Conservation (phyloP, 2,797 vertebrate genomes). For the Micropoecilia bifurca region DNA sequence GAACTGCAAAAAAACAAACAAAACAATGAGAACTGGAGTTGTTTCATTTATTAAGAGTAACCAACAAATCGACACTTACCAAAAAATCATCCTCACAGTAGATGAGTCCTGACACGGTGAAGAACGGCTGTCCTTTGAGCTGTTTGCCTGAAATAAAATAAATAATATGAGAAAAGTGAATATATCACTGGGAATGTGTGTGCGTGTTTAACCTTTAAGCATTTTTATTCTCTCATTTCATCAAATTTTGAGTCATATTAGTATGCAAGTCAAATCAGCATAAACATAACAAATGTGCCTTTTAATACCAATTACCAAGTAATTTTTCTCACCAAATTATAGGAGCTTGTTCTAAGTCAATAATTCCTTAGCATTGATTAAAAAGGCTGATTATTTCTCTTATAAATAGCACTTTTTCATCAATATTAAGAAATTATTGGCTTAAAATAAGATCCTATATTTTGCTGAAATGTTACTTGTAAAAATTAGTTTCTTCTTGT, state of each 20-base stretch:
- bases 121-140: conserved; percentile 67
- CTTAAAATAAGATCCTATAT: too few species aligned
- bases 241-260: not conserved
- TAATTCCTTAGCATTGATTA: too few species aligned
- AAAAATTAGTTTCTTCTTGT: too few species aligned
- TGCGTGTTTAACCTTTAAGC: not conserved
- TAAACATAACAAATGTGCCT: not conserved
- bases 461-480: too few species aligned
- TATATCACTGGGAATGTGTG: not conserved
- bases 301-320: too few species aligned
- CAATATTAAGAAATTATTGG: too few species aligned
- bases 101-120: conserved; percentile 62
- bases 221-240: not conserved
- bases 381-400: too few species aligned
- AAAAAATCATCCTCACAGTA: conserved; percentile 77
- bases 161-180: not conserved
- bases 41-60: not conserved
- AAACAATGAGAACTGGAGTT: not conserved
- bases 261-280: not conserved
- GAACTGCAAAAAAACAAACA: conserved; percentile 75
- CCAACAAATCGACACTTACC: conserved; percentile 38
- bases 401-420: too few species aligned
- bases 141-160: conserved; percentile 52
- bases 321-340: too few species aligned
- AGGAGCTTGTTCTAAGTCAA: too few species aligned